phyloP scores from a whole-genome alignment of 2,113 vertebrate genomes.

The Ptilonorhynchus violaceus region DNA sequence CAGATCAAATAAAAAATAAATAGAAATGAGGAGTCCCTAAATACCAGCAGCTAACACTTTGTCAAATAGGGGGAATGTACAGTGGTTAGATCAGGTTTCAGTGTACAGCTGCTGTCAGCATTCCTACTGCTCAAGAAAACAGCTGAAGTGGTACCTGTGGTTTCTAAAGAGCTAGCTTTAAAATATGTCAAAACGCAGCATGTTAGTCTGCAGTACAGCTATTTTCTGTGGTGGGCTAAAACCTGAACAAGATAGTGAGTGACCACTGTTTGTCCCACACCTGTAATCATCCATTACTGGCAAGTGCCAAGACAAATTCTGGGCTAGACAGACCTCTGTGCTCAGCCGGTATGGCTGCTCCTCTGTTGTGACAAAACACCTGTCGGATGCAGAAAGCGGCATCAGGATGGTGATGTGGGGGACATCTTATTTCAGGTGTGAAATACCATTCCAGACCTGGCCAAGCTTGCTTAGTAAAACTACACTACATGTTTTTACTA shows the following conservation, averaged over 20 bases:
- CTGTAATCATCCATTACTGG: conserved; percentile 10
- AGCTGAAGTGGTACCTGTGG: conserved; percentile 1
- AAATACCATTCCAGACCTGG: not conserved
- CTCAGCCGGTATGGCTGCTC: not conserved
- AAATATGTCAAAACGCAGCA: not conserved
- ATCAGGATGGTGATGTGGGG: not conserved
- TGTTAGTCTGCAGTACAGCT: not conserved
- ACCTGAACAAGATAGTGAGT: not conserved
- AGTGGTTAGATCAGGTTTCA: not conserved
- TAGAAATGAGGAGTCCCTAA: conserved; percentile 22
- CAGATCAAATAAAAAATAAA: conserved; percentile 11
- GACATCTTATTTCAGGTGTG: not conserved
- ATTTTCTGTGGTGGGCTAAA: not conserved
- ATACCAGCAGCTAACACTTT: not conserved
- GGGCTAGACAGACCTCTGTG: not conserved
- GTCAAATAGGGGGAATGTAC: not conserved
- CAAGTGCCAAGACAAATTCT: conserved; percentile 16
- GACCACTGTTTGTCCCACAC: not conserved
- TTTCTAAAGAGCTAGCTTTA: not conserved
- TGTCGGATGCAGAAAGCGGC: not conserved
- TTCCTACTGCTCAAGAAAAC: conserved; percentile 6
- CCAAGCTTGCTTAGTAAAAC: not conserved
- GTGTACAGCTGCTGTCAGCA: not conserved
- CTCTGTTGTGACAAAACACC: not conserved
- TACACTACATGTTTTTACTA: not conserved